These are phyloP conservation scores for Drosophila nr. fundita DNA, from an alignment of 2,888 invertebrate genomes.

Conservation along the genomic window DNA sequence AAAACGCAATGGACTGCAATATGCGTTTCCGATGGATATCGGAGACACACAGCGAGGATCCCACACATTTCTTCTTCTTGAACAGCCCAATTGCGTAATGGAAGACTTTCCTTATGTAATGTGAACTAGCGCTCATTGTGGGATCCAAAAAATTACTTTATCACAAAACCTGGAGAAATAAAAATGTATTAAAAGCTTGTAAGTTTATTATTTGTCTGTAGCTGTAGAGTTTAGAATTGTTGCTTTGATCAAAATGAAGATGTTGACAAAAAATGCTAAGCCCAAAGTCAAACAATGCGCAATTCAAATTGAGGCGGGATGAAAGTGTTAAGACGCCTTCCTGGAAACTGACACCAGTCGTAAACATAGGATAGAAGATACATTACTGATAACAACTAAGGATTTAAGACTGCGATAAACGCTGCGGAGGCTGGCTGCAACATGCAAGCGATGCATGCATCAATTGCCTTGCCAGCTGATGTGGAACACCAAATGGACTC, in stretches of 20 bases:
- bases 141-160: too few relatives aligned
- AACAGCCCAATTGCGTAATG: too few relatives aligned
- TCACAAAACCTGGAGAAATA: too few relatives aligned
- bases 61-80: too few relatives aligned
- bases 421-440: constrained; percentile 50
- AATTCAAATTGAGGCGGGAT: constrained; percentile 62
- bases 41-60: too few relatives aligned
- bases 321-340: constrained; percentile 71
- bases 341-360: constrained; percentile 49
- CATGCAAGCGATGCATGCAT: constrained; percentile 24
- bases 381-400: constrained; percentile 63
- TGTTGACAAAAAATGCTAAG: constrained; percentile 14
- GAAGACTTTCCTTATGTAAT: too few relatives aligned
- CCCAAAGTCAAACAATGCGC: constrained; percentile 25
- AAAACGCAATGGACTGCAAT: too few relatives aligned
- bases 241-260: not conserved
- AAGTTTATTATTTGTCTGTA: too few relatives aligned
- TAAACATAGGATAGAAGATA: constrained; percentile 35
- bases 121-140: too few relatives aligned
- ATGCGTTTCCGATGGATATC: too few relatives aligned
- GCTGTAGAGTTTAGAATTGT: not conserved
- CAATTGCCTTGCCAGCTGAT: constrained; percentile 41
- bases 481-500: not conserved
- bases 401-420: constrained; percentile 65
- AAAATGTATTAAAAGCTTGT: too few relatives aligned